Conservation (phyloP, 2,113 vertebrate genomes). For the Gymnorhina tibicen region DNA sequence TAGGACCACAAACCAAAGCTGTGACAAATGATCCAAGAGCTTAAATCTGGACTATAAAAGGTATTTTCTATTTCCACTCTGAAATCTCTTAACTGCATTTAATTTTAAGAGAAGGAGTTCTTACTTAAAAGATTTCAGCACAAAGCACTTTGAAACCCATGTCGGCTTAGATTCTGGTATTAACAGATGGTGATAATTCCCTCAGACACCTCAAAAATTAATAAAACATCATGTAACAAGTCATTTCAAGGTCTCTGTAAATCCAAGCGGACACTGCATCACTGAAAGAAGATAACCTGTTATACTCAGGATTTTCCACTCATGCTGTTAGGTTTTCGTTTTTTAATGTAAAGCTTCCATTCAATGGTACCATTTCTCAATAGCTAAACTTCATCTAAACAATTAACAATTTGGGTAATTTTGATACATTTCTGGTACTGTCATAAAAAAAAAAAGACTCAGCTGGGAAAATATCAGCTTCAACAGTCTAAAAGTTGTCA, state of each 20-base stretch:
- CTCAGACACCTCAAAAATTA: neutral
- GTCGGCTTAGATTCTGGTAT: neutral
- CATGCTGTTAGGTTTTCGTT: neutral
- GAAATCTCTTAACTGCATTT: neutral
- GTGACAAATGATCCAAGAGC: neutral
- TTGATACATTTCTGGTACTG: neutral
- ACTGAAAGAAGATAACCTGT: neutral
- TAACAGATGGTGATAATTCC: neutral
- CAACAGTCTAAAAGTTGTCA: neutral
- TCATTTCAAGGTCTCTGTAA: neutral
- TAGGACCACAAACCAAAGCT: neutral
- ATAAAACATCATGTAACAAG: neutral
- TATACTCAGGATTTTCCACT: neutral
- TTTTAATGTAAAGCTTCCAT: neutral
- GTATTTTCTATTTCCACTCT: neutral
- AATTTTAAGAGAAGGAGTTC: neutral
- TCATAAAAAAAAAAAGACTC: neutral
- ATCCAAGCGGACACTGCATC: neutral
- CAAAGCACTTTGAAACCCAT: neutral
- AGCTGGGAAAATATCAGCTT: neutral
- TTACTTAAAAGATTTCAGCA: neutral
- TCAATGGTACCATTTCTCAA: neutral
- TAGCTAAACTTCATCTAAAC: neutral
- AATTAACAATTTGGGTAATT: neutral
- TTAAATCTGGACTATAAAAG: neutral